Conservation (phyloP, 1,140 invertebrate species). For the Euura lappo region DNA sequence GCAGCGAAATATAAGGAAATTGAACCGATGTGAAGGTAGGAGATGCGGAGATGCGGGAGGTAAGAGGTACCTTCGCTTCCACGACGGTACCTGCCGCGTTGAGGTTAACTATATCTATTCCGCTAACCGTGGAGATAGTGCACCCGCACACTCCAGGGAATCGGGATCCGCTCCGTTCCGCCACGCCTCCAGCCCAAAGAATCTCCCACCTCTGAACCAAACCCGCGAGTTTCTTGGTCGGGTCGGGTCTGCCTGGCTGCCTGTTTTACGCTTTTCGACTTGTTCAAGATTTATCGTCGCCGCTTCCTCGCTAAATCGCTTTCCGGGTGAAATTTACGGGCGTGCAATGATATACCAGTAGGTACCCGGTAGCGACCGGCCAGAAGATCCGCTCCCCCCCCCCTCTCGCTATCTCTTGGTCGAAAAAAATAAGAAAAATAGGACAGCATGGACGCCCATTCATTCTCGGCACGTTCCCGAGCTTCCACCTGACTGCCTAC, state of each 20-base stretch:
- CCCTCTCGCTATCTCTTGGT: too few relatives aligned
- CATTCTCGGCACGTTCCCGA: conserved; percentile 52
- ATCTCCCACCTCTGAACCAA: background rate
- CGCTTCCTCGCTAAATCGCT: conserved; percentile 60
- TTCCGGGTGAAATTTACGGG: conserved; percentile 59
- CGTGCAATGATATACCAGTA: conserved; percentile 44
- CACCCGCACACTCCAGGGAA: background rate
- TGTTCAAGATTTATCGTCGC: conserved; percentile 59
- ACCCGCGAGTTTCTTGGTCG: background rate
- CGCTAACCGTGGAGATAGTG: background rate
- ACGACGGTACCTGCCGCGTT: background rate
- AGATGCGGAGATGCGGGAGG: too few relatives aligned
- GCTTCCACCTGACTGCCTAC: conserved; percentile 40
- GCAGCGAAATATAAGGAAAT: too few relatives aligned
- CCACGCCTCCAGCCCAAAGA: background rate
- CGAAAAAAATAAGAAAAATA: too few relatives aligned
- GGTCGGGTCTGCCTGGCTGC: background rate
- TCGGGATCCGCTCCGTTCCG: background rate
- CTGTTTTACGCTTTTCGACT: conserved; percentile 62
- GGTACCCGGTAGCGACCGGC: background rate
- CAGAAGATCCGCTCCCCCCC: background rate
- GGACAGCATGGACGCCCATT: conserved; percentile 30
- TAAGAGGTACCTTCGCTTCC: too few relatives aligned
- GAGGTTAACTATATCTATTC: background rate
- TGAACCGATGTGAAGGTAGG: too few relatives aligned